Evolutionary conservation across 2,113 vertebrate genomes (phyloP), one percentile per base, ranked within the genome.

Genomic region (Pterocles orientalis): DNA sequence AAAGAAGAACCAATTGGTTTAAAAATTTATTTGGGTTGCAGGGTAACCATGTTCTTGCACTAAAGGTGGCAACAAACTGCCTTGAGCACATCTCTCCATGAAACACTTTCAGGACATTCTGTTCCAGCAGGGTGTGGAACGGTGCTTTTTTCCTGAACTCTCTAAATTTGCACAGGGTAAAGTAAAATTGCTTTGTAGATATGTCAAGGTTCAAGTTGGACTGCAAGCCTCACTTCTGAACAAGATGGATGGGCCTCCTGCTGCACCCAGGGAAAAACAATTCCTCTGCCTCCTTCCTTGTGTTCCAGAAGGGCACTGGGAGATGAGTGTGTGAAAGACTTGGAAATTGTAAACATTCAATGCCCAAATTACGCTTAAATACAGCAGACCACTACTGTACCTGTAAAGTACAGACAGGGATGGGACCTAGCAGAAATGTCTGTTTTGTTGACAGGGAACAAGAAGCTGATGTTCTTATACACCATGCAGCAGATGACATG

Each of bases 401-500:
- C 19, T 71, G 21, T 45, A 4, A 73, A 91, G n/a, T 14, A 3
- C 2, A 70, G 24, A 34, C 14, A 81, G 34, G 13, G 33, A 75
- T 13, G 2, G 3, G 7, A 33, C 47, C 20, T 18, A 29, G 61
- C n/a, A 85, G 34, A 61, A 86, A 45, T 0, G 1, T 15, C 61
- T 31, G 0, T 41, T 51, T 71, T 24, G 28, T n/a, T 60, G 21
- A 72, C n/a, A 45, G 62, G 18, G 43, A 80, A 21, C 6, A 53
- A 50, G 18, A 43, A 25, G 21, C 16, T 34, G 14, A 14, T 53
- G 6, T 36, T 34, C 29, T 25, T 12, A 13, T 29, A 28, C 24
- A 29, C 28, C 34, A 24, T 1, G 9, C 33, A 73, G 50, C 1
- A 9, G 50, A 6, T n/a, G 31, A 43, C 53, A 51, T 0, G 1